Evolutionary conservation across 2,113 vertebrate species (phyloP), one percentile per base, ranked within the genome.

Genomic region (Gallinago undulata): DNA sequence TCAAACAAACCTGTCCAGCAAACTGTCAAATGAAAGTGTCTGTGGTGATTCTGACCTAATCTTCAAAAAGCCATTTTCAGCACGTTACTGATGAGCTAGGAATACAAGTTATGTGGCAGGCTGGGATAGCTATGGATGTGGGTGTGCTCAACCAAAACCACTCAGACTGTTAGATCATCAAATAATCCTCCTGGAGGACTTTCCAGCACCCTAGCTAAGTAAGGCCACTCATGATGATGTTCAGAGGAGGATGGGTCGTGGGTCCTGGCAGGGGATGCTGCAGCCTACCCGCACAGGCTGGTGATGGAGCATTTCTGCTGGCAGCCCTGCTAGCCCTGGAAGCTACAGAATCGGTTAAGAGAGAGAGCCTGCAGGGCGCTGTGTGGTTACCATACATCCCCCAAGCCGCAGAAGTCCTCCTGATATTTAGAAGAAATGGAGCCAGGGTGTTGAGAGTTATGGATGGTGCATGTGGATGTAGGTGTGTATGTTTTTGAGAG

Each of bases 141-240:
- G 35, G 39, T 43, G 51, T 3, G 2, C 63, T 90, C 79, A 21
- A 9, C 31, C 31, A 39, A 43, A 74, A 27, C 30, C 33, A 4
- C 41, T 64, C n/a, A 21, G 6, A 14, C 72, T 23, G 14, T 57
- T 77, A 75, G 55, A 57, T 50, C 62, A 28, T 48, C 50, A 57
- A 25, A 13, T 35, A 59, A 48, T 63, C 60, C 78, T 60, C 15
- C 55, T 53, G n/a, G 37, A 57, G 22, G 19, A 3, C 35, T 53
- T 74, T 33, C 30, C 48, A 43, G 60, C 16, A 10, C 25, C 43
- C 37, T 17, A 25, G 31, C 45, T 45, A 7, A 28, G 56, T 9
- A 22, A 69, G 50, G n/a, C 6, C 25, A 1, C 28, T 35, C 2
- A 1, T n/a, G 45, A 7, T 0, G 4, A 4, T 12, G n/a, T 31